A percentile compares a stretch with the other conserved stretches of the same genome.
These are phyloP conservation scores for Megalops cyprinoides DNA, from an alignment of 2,797 vertebrate genomes.

Conservation along the genomic window DNA sequence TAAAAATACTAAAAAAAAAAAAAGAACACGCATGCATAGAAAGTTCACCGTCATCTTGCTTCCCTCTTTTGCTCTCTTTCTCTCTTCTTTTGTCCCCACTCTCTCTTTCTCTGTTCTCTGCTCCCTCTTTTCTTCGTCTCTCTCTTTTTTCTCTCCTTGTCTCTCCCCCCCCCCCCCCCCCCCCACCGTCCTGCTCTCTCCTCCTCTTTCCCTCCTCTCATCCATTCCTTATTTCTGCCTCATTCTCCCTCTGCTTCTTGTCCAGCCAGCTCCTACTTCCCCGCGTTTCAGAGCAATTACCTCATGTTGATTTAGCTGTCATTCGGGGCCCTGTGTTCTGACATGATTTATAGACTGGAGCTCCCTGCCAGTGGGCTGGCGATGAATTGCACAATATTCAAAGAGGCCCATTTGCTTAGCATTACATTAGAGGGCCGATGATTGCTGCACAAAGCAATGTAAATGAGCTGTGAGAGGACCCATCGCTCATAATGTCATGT, in stretches of 20 bases:
- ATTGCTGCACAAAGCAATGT: constrained; percentile 93
- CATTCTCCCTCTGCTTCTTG: constrained; percentile 22
- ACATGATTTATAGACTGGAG: constrained; percentile 83
- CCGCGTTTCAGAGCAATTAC: constrained; percentile 82
- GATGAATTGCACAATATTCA: constrained; percentile 83
- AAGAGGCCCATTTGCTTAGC: constrained; percentile 89
- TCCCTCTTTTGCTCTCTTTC: neutral
- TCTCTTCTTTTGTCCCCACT: neutral
- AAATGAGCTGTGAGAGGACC: constrained; percentile 92
- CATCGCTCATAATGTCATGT: constrained; percentile 93
- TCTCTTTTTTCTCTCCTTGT: neutral
- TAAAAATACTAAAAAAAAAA: too few relatives aligned
- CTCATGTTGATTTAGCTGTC: constrained; percentile 84
- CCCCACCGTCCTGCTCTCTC: neutral
- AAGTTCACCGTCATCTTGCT: too few relatives aligned
- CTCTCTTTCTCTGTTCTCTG: neutral
- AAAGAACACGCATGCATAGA: too few relatives aligned
- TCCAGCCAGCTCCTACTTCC: constrained; percentile 62
- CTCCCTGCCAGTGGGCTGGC: constrained; percentile 78
- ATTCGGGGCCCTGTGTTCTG: constrained; percentile 81
- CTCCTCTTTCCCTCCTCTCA: neutral
- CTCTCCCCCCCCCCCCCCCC: neutral
- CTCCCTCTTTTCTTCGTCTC: too few relatives aligned
- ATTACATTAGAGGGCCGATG: constrained; percentile 86
- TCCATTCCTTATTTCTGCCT: too few relatives aligned